Base-by-base conservation (phyloP, 2,113 vertebrate genomes). In the Mormyrus iriodes region DNA sequence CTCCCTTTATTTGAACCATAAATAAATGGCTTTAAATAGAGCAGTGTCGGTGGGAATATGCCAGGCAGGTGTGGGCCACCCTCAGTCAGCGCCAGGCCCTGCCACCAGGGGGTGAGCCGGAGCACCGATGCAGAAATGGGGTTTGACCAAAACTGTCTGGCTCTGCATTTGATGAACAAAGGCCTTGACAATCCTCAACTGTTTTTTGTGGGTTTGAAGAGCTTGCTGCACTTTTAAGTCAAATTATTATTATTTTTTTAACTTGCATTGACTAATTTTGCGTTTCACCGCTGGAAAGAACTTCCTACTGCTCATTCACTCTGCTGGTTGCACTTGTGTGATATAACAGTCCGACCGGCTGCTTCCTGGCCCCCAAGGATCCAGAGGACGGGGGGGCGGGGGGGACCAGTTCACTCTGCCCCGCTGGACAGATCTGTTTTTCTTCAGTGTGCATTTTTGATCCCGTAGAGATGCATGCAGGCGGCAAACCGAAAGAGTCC, bases 21-120 rank as follows among this genome's bases (percentile, higher is more conserved):
- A 96, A 95, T 95, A 95, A 95, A 95, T 90, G 73, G 90, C 94
- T 95, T 93, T 94, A 96, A 96, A 95, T 96, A 91, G 95, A 96
- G 94, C 93, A 92, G 88, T 87, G 93, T 94, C 93, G 93, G 93
- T 94, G 96, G 95, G 94, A 95, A 95, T 95, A 93, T 27, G 61
- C 91, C 93, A 89, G 84, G 87, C 87, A 91, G 65, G 92, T 91
- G 87, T 92, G 88, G 35, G 73, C 88, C 35, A 35, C n/a, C 17
- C 53, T 31, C 44, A 48, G 19, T 46, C 79, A 21, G 9, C 9
- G 21, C 31, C n/a, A 61, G 8, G 39, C 21, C 31, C 86, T 15
- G 35, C 86, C 86, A 87, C 52, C 24, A 65, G 86, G 86, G 86
- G 86, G 55, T 3, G 51, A 35, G 6, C 12, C 8, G 51, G 85